phyloP scores from a whole-genome alignment of 2,888 invertebrate species.

The Entomobrya multifasciata region DNA sequence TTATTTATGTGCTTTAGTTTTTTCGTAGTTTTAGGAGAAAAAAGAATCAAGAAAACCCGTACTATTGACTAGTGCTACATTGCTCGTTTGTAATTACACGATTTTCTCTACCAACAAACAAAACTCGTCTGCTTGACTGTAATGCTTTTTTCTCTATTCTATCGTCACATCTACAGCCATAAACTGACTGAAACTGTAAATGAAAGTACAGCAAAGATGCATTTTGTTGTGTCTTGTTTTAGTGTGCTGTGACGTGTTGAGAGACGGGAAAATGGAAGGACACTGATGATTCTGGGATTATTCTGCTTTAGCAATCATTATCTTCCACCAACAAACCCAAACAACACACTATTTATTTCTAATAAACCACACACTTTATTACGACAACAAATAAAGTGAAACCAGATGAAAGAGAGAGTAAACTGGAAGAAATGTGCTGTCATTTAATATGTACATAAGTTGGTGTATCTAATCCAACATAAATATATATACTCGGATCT shows the following conservation, averaged over 20 bases:
- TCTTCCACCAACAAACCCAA: constrained; percentile 35
- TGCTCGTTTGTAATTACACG: constrained; percentile 12
- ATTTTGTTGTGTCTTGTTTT: neutral
- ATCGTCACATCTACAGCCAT: neutral
- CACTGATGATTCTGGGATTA: constrained; percentile 10
- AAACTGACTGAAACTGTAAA: neutral
- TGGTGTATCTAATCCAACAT: neutral
- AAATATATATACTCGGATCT: neutral
- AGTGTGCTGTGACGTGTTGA: neutral
- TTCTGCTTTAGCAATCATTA: constrained; percentile 40
- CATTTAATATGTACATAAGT: neutral
- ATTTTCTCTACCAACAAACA: constrained; percentile 11
- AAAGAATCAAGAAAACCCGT: neutral
- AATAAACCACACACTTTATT: constrained; percentile 66
- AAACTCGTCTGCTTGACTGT: neutral
- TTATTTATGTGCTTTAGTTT: too few relatives aligned
- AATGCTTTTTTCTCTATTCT: constrained; percentile 12
- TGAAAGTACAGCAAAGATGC: constrained; percentile 2
- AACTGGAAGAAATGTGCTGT: neutral
- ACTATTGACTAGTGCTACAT: neutral
- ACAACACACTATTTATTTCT: constrained; percentile 48
- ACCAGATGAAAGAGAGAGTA: neutral
- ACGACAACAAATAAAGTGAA: constrained; percentile 50
- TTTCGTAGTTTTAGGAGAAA: neutral
- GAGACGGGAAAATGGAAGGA: neutral